A percentile compares a stretch with the other conserved stretches of the same genome.
Evolutionary conservation across 1,140 invertebrate species (phyloP).

Genomic region (Papilio helenus): DNA sequence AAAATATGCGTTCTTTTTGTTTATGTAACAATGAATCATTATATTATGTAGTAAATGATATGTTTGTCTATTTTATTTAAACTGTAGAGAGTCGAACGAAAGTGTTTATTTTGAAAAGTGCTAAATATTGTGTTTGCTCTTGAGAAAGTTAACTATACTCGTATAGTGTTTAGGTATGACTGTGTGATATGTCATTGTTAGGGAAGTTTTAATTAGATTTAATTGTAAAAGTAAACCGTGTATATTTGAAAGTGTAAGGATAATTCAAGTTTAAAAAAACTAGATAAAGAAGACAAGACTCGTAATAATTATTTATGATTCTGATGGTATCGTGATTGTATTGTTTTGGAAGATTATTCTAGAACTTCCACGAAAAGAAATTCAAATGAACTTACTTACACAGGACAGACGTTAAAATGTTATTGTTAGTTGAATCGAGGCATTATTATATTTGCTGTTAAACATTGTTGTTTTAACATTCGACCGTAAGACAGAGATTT

Average conservation of each 20-base stretch:
- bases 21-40: not conserved
- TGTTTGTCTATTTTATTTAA: constrained; percentile 5
- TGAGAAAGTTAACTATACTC: constrained; percentile 24
- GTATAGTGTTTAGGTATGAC: not conserved
- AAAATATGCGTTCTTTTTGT: not conserved
- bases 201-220: not conserved
- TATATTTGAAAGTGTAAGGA: not conserved
- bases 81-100: constrained; percentile 28
- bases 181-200: not conserved
- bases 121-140: constrained; percentile 11
- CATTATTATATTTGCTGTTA: too few relatives aligned
- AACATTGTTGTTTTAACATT: too few relatives aligned
- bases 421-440: too few relatives aligned
- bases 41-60: not conserved
- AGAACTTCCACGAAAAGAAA: too few relatives aligned
- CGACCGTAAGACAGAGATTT: too few relatives aligned
- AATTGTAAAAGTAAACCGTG: not conserved
- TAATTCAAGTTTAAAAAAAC: too few relatives aligned
- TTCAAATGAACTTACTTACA: too few relatives aligned
- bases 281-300: too few relatives aligned
- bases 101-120: constrained; percentile 35
- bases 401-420: too few relatives aligned
- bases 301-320: too few relatives aligned
- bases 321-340: too few relatives aligned
- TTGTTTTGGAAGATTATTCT: too few relatives aligned